phyloP scores from a whole-genome alignment of 2,113 vertebrate species.

The Phrynosoma platyrhinos region DNA sequence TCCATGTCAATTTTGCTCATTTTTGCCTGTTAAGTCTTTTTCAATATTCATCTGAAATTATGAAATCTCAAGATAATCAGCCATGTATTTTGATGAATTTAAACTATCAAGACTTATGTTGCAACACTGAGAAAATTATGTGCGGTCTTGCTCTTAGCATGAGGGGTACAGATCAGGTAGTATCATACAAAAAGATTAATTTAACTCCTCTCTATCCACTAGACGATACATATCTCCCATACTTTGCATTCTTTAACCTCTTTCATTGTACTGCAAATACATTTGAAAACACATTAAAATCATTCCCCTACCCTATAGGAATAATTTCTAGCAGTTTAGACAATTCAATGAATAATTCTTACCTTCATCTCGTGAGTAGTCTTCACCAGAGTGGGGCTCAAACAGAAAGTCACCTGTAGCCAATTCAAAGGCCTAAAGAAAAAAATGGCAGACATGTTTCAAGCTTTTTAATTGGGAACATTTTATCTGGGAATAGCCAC shows the following conservation, averaged over 20 bases:
- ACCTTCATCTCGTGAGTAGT: constrained; percentile 98
- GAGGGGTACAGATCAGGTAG: not conserved
- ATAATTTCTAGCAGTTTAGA: not conserved
- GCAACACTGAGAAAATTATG: not conserved
- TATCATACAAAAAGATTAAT: not conserved
- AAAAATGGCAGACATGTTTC: constrained; percentile 22
- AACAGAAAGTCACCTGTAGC: constrained; percentile 97
- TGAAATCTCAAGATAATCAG: not conserved
- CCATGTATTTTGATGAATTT: not conserved
- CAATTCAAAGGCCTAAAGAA: constrained; percentile 89
- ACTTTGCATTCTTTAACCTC: not conserved
- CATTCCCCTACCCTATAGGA: not conserved
- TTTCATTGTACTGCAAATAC: not conserved
- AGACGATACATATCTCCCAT: not conserved
- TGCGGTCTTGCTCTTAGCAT: not conserved
- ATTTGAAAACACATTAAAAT: not conserved
- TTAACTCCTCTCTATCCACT: not conserved
- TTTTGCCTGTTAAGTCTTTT: not conserved
- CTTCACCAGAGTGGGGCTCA: constrained; percentile 95
- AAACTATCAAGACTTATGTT: not conserved
- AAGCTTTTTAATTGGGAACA: not conserved
- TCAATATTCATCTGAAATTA: not conserved
- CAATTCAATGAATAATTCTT: not conserved
- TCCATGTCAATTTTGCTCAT: not conserved
- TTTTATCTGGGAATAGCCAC: not conserved